Percentiles rank a stretch among this genome's conserved stretches.
phyloP scores from a whole-genome alignment of 2,113 vertebrate genomes.

The Gila orcuttii region DNA sequence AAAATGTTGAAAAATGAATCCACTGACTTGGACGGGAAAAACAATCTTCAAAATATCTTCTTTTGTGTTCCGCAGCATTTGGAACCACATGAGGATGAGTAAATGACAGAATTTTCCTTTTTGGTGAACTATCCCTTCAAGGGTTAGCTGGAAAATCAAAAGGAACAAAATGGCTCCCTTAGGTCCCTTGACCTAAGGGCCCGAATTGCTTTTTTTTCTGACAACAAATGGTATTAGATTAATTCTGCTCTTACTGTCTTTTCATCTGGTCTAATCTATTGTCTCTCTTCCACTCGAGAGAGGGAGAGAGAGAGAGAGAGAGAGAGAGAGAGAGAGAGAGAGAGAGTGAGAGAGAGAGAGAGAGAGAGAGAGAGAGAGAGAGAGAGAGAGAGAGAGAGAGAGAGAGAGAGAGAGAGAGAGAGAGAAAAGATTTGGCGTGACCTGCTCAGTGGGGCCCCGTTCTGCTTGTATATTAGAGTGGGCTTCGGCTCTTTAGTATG shows the following conservation, averaged over 20 bases:
- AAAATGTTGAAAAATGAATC: not conserved
- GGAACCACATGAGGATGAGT: not conserved
- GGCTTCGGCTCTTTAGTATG: conserved; percentile 56
- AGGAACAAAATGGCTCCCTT: conserved; percentile 51
- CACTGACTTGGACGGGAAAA: not conserved
- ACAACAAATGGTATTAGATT: conserved; percentile 54
- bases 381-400: conserved; percentile 52
- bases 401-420: conserved; percentile 41
- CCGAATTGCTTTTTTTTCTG: conserved; percentile 20
- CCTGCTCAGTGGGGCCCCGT: conserved; percentile 45
- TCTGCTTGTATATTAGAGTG: conserved; percentile 46
- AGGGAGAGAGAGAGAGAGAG: conserved; percentile 44
- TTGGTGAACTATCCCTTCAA: not conserved
- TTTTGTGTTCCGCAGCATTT: not conserved
- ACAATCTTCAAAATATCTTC: not conserved
- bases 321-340: conserved; percentile 41
- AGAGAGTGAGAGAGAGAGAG: conserved; percentile 50
- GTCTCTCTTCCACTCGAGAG: not conserved
- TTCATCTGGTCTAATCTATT: conserved; percentile 32
- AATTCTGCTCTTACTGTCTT: conserved; percentile 45
- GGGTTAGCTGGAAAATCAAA: conserved; percentile 47
- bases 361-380: conserved; percentile 27
- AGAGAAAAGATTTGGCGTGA: conserved; percentile 43
- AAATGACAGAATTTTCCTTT: not conserved
- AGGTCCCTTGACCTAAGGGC: conserved; percentile 31